These are phyloP conservation scores for Lasiurus cinereus DNA, from an alignment of 2,113 vertebrate genomes.

Conservation along the genomic window DNA sequence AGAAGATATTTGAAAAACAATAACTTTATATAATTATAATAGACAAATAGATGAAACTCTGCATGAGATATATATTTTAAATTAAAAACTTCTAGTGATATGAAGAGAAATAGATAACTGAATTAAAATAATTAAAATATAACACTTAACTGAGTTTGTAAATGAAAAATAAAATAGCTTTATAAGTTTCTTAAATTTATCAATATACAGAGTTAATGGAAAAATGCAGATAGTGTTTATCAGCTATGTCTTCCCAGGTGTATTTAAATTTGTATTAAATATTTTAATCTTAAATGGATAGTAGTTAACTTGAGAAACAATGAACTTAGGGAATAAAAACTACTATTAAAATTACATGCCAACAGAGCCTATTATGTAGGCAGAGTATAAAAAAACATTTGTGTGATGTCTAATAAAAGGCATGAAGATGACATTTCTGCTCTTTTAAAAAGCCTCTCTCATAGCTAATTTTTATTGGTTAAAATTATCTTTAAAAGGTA, in stretches of 20 bases:
- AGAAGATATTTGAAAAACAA: not conserved
- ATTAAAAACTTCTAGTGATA: not conserved
- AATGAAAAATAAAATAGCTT: not conserved
- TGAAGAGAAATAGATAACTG: not conserved
- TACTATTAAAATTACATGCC: not conserved
- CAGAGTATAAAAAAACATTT: not conserved
- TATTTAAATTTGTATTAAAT: slow-evolving; percentile 37
- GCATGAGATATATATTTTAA: not conserved
- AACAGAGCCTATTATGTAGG: not conserved
- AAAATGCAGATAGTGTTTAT: not conserved
- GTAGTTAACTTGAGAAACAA: not conserved
- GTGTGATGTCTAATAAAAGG: not conserved
- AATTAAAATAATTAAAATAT: slow-evolving; percentile 5
- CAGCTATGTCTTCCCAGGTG: not conserved
- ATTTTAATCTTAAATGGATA: slow-evolving; percentile 9
- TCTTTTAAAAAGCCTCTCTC: not conserved
- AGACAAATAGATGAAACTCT: not conserved
- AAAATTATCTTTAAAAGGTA: not conserved
- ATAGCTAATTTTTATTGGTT: not conserved
- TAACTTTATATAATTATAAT: not conserved
- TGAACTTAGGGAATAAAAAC: not conserved
- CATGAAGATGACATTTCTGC: not conserved
- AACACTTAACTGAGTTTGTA: not conserved
- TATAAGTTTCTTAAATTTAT: not conserved
- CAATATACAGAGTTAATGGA: slow-evolving; percentile 1